A percentile compares a stretch with the other conserved stretches of the same genome.
Conservation (phyloP, 2,888 invertebrate genomes). For the Julus scanicus region DNA sequence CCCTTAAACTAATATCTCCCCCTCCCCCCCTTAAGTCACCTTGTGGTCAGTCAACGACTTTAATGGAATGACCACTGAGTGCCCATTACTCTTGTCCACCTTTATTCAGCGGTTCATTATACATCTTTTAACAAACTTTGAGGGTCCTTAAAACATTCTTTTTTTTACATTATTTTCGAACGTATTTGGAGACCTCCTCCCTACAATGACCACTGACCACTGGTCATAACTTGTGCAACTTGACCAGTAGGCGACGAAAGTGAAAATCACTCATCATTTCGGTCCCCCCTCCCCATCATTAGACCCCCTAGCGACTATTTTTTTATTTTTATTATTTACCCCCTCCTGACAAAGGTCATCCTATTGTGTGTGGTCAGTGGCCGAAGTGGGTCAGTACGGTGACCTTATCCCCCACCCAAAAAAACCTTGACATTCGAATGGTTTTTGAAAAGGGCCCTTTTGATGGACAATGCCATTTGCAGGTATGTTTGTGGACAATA, state of each 20-base stretch:
- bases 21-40: no score
- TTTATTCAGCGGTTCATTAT: not conserved
- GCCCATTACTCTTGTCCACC: slow-evolving; percentile 45
- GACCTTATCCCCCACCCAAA: not conserved
- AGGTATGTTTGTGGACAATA: no score
- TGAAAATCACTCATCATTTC: no score
- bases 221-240: not conserved
- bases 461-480: not conserved
- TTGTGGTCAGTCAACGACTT: slow-evolving; percentile 24
- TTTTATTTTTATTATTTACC: not conserved
- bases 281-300: not conserved
- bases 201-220: not conserved
- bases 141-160: no score
- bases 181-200: not conserved
- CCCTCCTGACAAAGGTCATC: slow-evolving; percentile 17
- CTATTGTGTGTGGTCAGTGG: slow-evolving; percentile 30
- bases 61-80: not conserved
- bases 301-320: not conserved
- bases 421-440: slow-evolving; percentile 29
- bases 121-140: not conserved
- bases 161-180: not conserved
- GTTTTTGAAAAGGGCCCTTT: not conserved
- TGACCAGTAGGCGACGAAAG: not conserved
- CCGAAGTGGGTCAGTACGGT: not conserved
- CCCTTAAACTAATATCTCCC: slow-evolving; percentile 39